A percentile compares a stretch with the other conserved stretches of the same genome.
Conservation (phyloP, 2,888 invertebrate species). For the Myathropa florea region DNA sequence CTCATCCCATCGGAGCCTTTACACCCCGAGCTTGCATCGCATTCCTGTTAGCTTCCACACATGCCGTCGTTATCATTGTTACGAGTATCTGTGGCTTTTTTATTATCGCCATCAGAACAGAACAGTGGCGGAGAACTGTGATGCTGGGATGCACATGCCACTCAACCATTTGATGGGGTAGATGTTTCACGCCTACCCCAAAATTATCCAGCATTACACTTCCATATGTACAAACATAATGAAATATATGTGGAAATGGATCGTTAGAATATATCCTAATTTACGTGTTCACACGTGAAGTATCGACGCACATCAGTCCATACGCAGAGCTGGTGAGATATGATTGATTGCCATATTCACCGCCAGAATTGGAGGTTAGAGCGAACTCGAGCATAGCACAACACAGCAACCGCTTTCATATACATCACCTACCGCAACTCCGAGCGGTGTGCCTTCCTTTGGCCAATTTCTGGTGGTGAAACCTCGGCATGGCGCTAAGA, state of each 20-base stretch:
- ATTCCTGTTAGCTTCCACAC: not conserved
- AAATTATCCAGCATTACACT: not conserved
- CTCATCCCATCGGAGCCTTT: not conserved
- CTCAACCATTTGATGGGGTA: not conserved
- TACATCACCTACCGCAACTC: slow-evolving; percentile 50
- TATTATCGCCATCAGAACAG: slow-evolving; percentile 30
- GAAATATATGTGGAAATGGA: not conserved
- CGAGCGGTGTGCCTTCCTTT: not conserved
- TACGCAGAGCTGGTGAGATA: slow-evolving; percentile 25
- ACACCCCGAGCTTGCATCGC: not conserved
- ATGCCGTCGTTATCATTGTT: slow-evolving; percentile 6
- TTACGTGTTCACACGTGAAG: not conserved
- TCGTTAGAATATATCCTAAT: not conserved
- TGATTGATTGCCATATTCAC: slow-evolving; percentile 66
- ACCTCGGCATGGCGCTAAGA: not conserved
- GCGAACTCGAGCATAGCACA: slow-evolving; percentile 41
- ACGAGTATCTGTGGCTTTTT: slow-evolving; percentile 27
- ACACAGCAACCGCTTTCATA: slow-evolving; percentile 5
- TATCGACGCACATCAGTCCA: slow-evolving; percentile 23
- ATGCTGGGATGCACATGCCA: not conserved
- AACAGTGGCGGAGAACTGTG: not conserved
- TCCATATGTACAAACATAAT: not conserved
- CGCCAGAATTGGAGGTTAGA: slow-evolving; percentile 53
- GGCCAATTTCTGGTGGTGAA: not conserved
- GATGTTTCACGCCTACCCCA: not conserved